A percentile compares a stretch with the other conserved stretches of the same genome.
Conservation (phyloP, 2,113 vertebrate species). For the Lasiurus borealis region DNA sequence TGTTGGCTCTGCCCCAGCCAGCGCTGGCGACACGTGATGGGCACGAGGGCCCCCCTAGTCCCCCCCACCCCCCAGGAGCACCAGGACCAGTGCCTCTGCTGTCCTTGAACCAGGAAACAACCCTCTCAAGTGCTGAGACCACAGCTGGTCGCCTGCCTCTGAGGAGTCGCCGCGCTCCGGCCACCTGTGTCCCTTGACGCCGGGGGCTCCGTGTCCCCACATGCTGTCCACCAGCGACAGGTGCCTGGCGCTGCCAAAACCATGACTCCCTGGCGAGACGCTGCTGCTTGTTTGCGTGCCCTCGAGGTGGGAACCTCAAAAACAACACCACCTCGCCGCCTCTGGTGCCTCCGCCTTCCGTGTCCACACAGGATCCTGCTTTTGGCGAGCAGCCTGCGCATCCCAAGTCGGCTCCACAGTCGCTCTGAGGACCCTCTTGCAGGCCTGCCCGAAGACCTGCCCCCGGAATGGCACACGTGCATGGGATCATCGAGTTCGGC, state of each 20-base stretch:
- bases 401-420: neutral
- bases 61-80: neutral
- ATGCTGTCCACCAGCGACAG: neutral
- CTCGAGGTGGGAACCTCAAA: too few relatives aligned
- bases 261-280: neutral
- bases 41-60: slow-evolving; percentile 52
- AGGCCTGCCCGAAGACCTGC: neutral
- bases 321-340: neutral
- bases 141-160: neutral
- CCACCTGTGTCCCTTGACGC: slow-evolving; percentile 16
- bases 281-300: too few relatives aligned
- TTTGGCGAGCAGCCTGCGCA: neutral
- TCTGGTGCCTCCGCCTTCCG: neutral
- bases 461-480: neutral
- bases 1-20: neutral
- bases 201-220: neutral
- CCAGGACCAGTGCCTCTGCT: slow-evolving; percentile 63
- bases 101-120: neutral
- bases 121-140: neutral
- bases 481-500: neutral
- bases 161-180: neutral
- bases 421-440: neutral
- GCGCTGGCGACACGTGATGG: neutral
- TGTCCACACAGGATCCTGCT: slow-evolving; percentile 11
- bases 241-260: neutral